These are phyloP conservation scores for Lordiphosa collinella DNA, from an alignment of 1,140 invertebrate species.

Conservation along the genomic window DNA sequence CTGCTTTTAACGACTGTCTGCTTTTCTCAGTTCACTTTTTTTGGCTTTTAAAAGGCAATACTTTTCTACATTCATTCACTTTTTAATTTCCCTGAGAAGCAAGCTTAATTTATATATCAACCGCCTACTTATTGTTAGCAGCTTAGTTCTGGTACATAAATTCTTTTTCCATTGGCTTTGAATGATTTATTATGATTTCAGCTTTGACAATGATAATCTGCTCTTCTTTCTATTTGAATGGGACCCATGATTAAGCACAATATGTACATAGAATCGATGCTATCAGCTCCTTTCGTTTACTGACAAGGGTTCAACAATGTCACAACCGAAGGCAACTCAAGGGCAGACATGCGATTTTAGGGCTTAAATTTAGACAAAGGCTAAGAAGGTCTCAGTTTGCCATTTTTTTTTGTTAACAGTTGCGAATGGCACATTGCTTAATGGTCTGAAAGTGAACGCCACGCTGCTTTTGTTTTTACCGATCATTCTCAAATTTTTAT, in stretches of 20 bases:
- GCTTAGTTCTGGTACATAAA: not conserved
- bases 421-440: not conserved
- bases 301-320: constrained; percentile 15
- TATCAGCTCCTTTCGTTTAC: constrained; percentile 4
- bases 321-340: constrained; percentile 2
- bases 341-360: constrained; percentile 19
- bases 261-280: constrained; percentile 4
- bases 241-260: constrained; percentile 9
- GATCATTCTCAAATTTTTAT: too few relatives aligned
- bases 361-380: constrained; percentile 17
- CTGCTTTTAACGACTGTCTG: constrained; percentile 32
- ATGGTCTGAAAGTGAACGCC: not conserved
- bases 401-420: constrained; percentile 10
- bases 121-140: not conserved
- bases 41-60: too few relatives aligned
- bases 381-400: constrained; percentile 15
- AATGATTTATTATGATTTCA: constrained; percentile 44
- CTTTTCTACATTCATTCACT: too few relatives aligned
- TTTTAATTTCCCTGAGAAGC: constrained; percentile 25
- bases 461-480: too few relatives aligned
- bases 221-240: not conserved
- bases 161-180: constrained; percentile 14
- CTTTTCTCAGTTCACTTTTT: not conserved
- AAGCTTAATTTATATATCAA: too few relatives aligned
- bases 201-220: constrained; percentile 17